Evolutionary conservation across 2,888 invertebrate species (phyloP).

Genomic region (Ceratothoa steindachneri): DNA sequence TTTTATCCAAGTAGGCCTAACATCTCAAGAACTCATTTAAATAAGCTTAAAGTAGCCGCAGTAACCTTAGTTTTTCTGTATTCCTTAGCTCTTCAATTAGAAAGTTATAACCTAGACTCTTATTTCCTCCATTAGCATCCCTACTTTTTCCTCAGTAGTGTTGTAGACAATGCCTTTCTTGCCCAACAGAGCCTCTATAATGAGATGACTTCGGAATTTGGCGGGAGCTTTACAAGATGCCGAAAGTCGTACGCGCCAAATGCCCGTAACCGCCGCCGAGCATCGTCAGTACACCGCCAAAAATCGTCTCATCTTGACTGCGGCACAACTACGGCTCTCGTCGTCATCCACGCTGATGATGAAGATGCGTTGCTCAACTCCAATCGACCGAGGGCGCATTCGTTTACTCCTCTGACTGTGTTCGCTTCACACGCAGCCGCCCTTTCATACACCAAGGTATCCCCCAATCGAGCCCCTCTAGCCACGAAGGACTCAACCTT

Average conservation of each 20-base stretch:
- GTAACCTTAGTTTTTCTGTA: no score
- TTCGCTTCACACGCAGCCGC: not conserved
- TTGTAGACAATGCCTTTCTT: not conserved
- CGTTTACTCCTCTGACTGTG: not conserved
- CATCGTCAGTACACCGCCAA: conserved; percentile 27
- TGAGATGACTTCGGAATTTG: not conserved
- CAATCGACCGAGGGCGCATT: not conserved
- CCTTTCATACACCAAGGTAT: not conserved
- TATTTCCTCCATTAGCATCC: no score
- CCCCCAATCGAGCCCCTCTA: not conserved
- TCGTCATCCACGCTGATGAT: not conserved
- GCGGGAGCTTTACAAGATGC: conserved; percentile 15
- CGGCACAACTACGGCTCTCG: not conserved
- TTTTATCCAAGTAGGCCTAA: no score
- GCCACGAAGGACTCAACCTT: not conserved
- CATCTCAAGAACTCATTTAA: no score
- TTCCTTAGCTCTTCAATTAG: no score
- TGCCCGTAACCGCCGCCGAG: conserved; percentile 28
- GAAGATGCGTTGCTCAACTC: not conserved
- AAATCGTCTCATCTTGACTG: not conserved
- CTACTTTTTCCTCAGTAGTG: not conserved
- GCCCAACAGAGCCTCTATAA: not conserved
- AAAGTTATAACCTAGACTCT: no score
- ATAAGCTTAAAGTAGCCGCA: no score
- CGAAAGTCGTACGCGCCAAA: conserved; percentile 35